These are phyloP conservation scores for Caracal caracal DNA, from an alignment of 2,113 vertebrate genomes.

Conservation along the genomic window DNA sequence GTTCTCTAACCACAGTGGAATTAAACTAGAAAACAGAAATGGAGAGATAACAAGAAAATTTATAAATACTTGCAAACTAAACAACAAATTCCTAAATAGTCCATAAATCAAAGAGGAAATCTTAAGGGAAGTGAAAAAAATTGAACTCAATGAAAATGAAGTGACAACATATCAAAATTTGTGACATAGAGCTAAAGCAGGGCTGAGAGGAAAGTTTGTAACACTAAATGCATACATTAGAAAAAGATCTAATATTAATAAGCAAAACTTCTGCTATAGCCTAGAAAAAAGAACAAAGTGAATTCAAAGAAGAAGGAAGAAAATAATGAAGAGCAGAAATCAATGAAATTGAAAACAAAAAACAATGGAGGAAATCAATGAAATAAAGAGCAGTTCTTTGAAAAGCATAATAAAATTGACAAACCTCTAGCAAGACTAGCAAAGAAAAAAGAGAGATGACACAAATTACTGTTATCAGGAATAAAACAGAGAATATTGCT, in stretches of 20 bases:
- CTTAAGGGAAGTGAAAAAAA: not conserved
- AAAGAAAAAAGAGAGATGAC: not conserved
- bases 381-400: not conserved
- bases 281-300: conserved; percentile 15
- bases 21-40: not conserved
- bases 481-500: not conserved
- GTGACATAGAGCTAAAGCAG: not conserved
- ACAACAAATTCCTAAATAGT: not conserved
- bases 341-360: not conserved
- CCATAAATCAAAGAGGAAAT: not conserved
- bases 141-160: not conserved
- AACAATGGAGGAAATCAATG: not conserved
- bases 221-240: not conserved
- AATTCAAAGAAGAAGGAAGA: not conserved
- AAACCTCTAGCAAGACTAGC: not conserved
- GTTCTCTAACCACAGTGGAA: not conserved
- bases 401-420: not conserved
- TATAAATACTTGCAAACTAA: not conserved
- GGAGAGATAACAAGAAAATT: not conserved
- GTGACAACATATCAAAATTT: not conserved
- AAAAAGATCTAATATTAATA: not conserved
- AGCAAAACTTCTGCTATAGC: not conserved
- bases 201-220: not conserved
- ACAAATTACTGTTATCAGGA: not conserved
- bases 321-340: not conserved